These are phyloP conservation scores for Frankliniella intonsa DNA, from an alignment of 2,888 invertebrate species.

Conservation along the genomic window DNA sequence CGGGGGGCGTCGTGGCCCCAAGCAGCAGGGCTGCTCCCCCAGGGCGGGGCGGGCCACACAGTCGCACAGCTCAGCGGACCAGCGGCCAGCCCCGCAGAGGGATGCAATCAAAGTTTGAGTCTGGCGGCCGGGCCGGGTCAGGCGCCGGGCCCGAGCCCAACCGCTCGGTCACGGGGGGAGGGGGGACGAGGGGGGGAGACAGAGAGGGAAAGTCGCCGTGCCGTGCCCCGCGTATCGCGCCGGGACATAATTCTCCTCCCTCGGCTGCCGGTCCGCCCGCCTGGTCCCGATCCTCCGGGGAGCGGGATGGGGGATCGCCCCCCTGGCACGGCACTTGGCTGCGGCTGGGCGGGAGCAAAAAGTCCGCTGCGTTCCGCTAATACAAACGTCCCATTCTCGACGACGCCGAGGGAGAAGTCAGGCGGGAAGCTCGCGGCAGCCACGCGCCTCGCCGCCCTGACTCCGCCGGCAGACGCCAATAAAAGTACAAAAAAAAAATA, in stretches of 20 bases:
- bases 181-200: neutral
- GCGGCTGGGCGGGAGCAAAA: neutral
- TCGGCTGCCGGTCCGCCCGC: neutral
- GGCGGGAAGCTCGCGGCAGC: too few relatives aligned
- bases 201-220: neutral
- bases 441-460: too few relatives aligned
- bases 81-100: neutral
- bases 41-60: too few relatives aligned
- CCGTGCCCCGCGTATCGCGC: neutral
- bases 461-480: too few relatives aligned
- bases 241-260: neutral
- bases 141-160: neutral
- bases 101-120: slow-evolving; percentile 1
- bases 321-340: neutral
- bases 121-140: too few relatives aligned
- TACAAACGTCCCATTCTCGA: too few relatives aligned
- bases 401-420: too few relatives aligned
- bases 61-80: too few relatives aligned
- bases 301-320: neutral
- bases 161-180: neutral
- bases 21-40: too few relatives aligned
- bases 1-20: too few relatives aligned
- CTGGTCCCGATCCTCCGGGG: neutral
- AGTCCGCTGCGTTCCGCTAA: too few relatives aligned
- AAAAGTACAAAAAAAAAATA: too few relatives aligned